Evolutionary conservation across 2,113 vertebrate genomes (phyloP), one percentile per base, ranked within the genome.

Genomic region (Sarotherodon lohbergeri): DNA sequence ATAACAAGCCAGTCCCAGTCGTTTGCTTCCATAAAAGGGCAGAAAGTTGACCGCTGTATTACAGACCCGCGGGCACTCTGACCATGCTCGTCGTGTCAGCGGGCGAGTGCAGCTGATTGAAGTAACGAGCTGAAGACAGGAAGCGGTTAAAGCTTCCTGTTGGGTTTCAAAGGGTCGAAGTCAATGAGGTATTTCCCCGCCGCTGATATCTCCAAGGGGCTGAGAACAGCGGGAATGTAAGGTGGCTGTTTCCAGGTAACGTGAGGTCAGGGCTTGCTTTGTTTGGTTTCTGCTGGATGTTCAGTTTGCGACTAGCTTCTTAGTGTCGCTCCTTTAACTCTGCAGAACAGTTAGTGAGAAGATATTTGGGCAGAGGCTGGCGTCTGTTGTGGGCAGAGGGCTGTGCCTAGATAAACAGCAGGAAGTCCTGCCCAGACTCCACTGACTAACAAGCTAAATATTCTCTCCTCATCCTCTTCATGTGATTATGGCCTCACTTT

Each of bases 1-100:
- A 95, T 94, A 91, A 93, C 90, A 92, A 83, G 90, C 50, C 39
- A 41, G 85, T 81, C 46, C 66, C 80, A 76, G 61, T 57, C 48
- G 4, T 43, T 83, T 82, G 63, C 88, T 96, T 95, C 96, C 96
- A 94, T 96, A 97, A 95, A 97, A 94, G 96, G 96, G 61, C 91
- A 96, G 80, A 93, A 93, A 87, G 84, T 56, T 89, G 87, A 86
- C 82, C 32, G 11, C 29, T 82, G 22, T 19, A 27, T 52, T 86
- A 82, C 19, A 84, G 34, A 66, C 59, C 46, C 17, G 17, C 8
- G 8, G 29, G 17, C 29, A 78, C 56, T 82, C 22, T 46, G 4
- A 39, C 66, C 1, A 6, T 24, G 66, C 36, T 68, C 41, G 71
- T 66, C 34, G 12, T 85, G 56, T 11, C 56, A 68, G 57, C 52